Base-by-base conservation (phyloP, 2,797 vertebrate species). In the Helicolenus hilgendorfi region DNA sequence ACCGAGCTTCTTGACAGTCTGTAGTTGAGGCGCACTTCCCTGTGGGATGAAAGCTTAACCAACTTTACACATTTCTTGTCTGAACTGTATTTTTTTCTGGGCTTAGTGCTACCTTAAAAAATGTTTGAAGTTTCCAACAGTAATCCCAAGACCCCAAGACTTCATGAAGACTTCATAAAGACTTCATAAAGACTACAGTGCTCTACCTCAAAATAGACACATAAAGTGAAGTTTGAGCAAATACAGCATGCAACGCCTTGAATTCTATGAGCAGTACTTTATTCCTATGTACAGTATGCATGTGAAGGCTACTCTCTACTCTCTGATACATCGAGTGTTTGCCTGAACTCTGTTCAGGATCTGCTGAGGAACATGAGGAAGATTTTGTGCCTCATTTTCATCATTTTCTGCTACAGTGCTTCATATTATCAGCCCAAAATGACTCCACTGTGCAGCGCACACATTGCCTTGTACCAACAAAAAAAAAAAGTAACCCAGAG, bases 21-120 rank as follows among this genome's bases (percentile, higher is more conserved):
- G 49, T 35, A 53, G 81, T 68, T 60, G 65, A 83, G 76, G 56
- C 4, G 22, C 38, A 9, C 38, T 58, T 15, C 68, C 77, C 88
- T 26, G 53, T 81, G 78, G 83, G 84, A 91, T 86, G 58, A 84
- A 91, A 91, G 67, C 70, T 77, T 45, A 60, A 72, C 72, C 68
- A 91, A 79, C 83, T 91, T 82, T 49, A 69, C 27, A 49, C 64
- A 75, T 72, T 71, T 79, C 60, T 77, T 58, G 29, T 77, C 55
- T 77, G 62, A 84, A 76, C 2, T 81, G 36, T 55, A 20, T 73
- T 79, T 74, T 31, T 67, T 71, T 60, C 45, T 62, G 33, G 70
- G 64, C 68, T 81, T 27, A 55, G 26, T 29, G 49, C 60, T 75
- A 88, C 78, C 67, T 80, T 69, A 31, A 20, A 79, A 72, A 69